These are phyloP conservation scores for Hystrix cristata DNA, from an alignment of 2,113 vertebrate genomes.

Conservation along the genomic window DNA sequence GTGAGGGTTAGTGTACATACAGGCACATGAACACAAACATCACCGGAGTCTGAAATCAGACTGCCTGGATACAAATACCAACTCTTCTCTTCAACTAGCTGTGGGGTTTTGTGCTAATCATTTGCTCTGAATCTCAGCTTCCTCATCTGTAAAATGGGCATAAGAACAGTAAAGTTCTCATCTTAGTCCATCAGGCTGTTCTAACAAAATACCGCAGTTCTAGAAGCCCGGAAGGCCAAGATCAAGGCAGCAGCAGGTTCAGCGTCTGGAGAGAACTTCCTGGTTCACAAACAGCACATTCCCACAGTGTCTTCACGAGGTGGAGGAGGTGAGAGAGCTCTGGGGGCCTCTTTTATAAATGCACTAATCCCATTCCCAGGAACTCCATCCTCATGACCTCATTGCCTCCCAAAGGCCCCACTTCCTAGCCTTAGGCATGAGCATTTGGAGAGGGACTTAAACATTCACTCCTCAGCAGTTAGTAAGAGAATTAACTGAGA, in stretches of 20 bases:
- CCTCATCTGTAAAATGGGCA: neutral
- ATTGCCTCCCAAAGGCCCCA: neutral
- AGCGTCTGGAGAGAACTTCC: neutral
- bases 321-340: neutral
- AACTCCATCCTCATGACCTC: neutral
- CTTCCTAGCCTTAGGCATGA: neutral
- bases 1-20: fast-evolving
- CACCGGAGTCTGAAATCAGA: neutral
- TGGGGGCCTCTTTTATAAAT: neutral
- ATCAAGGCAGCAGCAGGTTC: neutral
- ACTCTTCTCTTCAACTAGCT: neutral
- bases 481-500: neutral
- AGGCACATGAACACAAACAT: neutral
- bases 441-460: neutral
- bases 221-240: neutral
- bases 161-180: neutral
- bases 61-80: neutral
- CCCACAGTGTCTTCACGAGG: neutral
- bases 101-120: neutral
- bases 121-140: neutral
- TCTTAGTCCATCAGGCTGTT: neutral
- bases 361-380: neutral
- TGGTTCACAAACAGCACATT: neutral
- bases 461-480: neutral
- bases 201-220: neutral